Evolutionary conservation across 92 coral and sea anemone genomes (phyloP).

Genomic region (Umimayanthus kanabou): DNA sequence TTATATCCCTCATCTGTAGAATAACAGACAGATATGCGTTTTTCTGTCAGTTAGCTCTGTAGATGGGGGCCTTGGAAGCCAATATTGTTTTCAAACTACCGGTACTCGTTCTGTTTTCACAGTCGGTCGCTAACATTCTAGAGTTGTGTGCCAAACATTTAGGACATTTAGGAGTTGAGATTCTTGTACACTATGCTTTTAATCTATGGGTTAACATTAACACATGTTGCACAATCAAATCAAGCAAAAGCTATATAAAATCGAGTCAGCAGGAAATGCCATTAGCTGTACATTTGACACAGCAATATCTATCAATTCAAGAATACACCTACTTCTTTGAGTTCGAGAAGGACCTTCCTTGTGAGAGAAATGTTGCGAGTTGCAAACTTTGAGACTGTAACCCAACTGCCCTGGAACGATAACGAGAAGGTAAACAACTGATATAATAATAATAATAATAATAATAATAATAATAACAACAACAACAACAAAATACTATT

Average conservation of each 20-base stretch:
- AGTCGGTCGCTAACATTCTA: no score
- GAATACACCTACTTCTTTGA: conserved; percentile 72
- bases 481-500: no score
- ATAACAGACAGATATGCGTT: neutral
- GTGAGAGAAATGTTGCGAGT: conserved; percentile 80
- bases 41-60: neutral
- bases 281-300: neutral
- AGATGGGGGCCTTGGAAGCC: neutral
- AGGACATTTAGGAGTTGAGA: no score
- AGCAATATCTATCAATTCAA: neutral
- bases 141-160: no score
- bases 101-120: no score
- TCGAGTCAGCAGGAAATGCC: neutral
- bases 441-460: no score
- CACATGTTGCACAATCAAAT: no score
- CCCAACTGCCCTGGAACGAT: conserved; percentile 36
- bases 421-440: neutral
- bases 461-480: no score
- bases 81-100: no score
- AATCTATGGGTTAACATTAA: no score
- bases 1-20: conserved; percentile 33
- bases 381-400: conserved; percentile 82
- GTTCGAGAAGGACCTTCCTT: conserved; percentile 83
- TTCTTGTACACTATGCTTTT: no score
- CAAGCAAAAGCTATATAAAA: neutral